These are phyloP conservation scores for Cinclus cinclus DNA, from an alignment of 2,113 vertebrate species.

Conservation along the genomic window DNA sequence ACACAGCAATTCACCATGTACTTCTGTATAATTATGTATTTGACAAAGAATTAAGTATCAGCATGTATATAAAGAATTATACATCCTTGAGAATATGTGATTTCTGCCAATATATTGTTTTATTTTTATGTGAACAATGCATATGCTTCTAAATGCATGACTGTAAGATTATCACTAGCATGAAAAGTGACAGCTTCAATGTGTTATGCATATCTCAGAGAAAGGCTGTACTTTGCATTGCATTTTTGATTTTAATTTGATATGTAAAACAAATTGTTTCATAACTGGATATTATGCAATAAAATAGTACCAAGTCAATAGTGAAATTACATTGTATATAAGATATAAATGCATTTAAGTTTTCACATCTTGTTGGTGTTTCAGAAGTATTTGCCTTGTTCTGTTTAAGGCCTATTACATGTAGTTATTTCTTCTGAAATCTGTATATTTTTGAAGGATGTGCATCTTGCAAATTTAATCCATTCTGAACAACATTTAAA, in stretches of 20 bases:
- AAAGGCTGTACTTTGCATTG: background rate
- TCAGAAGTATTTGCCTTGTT: background rate
- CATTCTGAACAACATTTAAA: background rate
- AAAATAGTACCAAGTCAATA: background rate
- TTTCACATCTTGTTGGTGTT: background rate
- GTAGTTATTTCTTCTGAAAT: background rate
- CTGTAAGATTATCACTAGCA: background rate
- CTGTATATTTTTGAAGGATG: background rate
- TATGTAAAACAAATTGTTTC: background rate
- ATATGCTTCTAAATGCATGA: background rate
- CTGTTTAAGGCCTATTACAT: background rate
- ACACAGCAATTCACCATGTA: background rate
- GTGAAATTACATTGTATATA: background rate
- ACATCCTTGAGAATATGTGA: background rate
- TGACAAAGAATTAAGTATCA: background rate
- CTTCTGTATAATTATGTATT: background rate
- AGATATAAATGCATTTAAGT: background rate
- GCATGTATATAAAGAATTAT: background rate
- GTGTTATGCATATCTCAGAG: background rate
- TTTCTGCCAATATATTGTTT: background rate
- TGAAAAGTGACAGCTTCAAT: background rate
- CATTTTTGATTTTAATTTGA: background rate
- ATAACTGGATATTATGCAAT: background rate
- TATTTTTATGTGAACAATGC: background rate
- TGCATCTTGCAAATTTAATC: background rate